Evolutionary conservation across 2,888 invertebrate genomes (phyloP).

Genomic region (Helicoverpa assulta): DNA sequence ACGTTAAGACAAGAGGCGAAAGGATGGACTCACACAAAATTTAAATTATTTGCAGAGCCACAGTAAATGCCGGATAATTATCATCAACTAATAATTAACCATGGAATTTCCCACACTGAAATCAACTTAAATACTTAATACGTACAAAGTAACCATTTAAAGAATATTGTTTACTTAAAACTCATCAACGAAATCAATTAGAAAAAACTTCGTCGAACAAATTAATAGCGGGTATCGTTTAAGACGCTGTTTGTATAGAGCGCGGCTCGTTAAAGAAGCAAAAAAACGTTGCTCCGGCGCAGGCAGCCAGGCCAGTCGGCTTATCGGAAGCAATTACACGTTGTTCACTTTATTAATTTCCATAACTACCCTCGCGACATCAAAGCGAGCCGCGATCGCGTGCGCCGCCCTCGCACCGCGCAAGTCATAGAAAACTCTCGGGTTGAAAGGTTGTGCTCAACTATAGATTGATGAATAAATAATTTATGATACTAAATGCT

Average conservation of each 20-base stretch:
- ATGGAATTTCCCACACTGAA: background rate
- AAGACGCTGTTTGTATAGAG: constrained; percentile 76
- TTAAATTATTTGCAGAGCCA: background rate
- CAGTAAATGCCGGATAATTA: background rate
- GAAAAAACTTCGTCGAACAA: constrained; percentile 40
- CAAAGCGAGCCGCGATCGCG: constrained; percentile 83
- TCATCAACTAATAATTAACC: background rate
- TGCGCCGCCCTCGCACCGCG: constrained; percentile 66
- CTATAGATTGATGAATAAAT: background rate
- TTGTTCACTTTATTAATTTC: constrained; percentile 89
- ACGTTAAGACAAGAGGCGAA: background rate
- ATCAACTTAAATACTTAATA: background rate
- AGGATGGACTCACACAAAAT: background rate
- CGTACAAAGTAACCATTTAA: background rate
- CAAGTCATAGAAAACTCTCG: constrained; percentile 63
- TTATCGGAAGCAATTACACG: constrained; percentile 90
- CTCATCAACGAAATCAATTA: constrained; percentile 49
- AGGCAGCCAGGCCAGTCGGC: constrained; percentile 72
- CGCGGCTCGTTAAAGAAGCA: constrained; percentile 72
- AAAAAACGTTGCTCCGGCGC: constrained; percentile 70
- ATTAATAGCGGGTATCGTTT: constrained; percentile 66
- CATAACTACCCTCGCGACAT: constrained; percentile 88
- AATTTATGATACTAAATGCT: no score
- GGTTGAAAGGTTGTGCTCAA: background rate
- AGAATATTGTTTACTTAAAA: constrained; percentile 15